Base-by-base conservation (phyloP, 2,888 invertebrate species). In the Clepsis dumicolana region DNA sequence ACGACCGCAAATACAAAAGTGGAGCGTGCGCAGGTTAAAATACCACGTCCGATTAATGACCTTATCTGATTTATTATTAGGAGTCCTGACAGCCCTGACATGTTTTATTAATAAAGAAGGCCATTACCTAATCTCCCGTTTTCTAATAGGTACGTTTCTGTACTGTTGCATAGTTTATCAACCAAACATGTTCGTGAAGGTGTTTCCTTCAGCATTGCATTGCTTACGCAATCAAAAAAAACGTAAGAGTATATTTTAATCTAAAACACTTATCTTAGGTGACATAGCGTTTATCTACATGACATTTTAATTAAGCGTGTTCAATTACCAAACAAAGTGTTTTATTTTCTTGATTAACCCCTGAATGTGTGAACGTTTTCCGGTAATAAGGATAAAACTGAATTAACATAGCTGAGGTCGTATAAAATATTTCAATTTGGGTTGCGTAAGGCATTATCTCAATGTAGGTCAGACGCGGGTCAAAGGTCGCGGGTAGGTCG, bases 391-490 rank as follows among this genome's bases (percentile, higher is more conserved):
- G 21, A 14, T 35, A 24, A 35, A 35, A 32, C 35, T 32, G 56
- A 56, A 56, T 35, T 32, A 56, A 56, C 56, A 56, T 56, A 35
- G 56, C 56, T 35, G 35, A 29, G 29, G 48, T 61, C 60, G 60
- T 61, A 48, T 44, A 48, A 48, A 48, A 48, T 29, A 60, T 61
- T 25, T 61, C 60, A 41, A 29, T 48, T 29, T 29, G 18, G 75
- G 71, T 75, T 86, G 82, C 77, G 82, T 88, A 91, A 91, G 88
- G 90, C 90, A 90, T 90, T 80, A 78, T 70, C 76, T 75, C 73
- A 79, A 88, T 89, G 86, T 94, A 91, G 94, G 94, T 94, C 94
- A 93, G 94, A 89, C 92, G 75, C 89, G 86, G 94, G 94, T 94
- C 94, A 94, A 93, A 94, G 94, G 94, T 94, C 94, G 90, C 87